Evolutionary conservation across 2,888 invertebrate species (phyloP), one percentile per base, ranked within the genome.

Genomic region (Tuta absoluta): DNA sequence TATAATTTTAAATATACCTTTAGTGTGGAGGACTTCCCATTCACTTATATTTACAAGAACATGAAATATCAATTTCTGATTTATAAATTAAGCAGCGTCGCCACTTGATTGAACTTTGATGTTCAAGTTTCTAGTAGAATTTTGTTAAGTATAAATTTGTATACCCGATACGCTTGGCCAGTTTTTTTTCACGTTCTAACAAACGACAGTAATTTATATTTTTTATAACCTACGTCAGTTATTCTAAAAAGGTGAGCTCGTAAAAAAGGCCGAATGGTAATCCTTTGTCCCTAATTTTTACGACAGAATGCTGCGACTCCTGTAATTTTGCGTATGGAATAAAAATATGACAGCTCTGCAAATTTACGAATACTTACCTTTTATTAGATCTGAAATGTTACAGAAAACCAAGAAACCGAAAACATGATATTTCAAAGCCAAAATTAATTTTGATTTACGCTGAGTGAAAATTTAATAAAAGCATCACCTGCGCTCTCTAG

Each of bases 391-490:
- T 24, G 23, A 24, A 33, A 23, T 24, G 23, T 14, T 23, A 14
- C 23, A 14, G 19, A 53, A 24, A 2, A 53, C 23, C 14, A 23
- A 14, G 12, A 53, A 53, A 23, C 51, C 4, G 23, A 53, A 49
- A 53, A 45, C 8, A 60, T 23, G 66, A 68, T 65, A 51, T 57
- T 38, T 63, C 65, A 77, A 81, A 78, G 75, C 75, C 71, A 70
- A 81, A 84, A 82, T 85, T 84, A 84, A 83, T 84, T 85, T 76
- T 72, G 75, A 79, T 78, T 77, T 74, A 72, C 70, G 75, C 76
- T 75, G 75, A 74, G 80, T 77, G 82, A 78, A 82, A 80, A 83
- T 84, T 86, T 85, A 85, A 85, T 86, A 78, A 79, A 86, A 85
- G 80, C 86, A 84, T 87, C 87, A 86, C 87, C 86, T 87, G 87